A percentile compares a stretch with the other conserved stretches of the same genome.
Evolutionary conservation across 2,888 invertebrate species (phyloP).

Genomic region (Drosophila rubida): DNA sequence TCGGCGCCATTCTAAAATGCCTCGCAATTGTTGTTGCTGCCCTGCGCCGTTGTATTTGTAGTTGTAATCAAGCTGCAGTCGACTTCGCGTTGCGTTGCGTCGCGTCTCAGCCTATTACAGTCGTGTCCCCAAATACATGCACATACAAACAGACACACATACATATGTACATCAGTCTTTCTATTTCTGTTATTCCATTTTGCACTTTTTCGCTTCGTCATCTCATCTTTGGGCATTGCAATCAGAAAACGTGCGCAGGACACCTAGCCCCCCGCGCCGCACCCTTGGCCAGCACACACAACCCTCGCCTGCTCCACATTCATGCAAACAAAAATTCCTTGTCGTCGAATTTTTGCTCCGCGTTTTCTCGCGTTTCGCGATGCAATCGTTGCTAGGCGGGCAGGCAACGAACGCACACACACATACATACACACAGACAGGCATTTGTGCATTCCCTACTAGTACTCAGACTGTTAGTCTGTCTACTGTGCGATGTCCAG

Average conservation of each 20-base stretch:
- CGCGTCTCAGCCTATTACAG: constrained; percentile 12
- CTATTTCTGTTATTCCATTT: constrained; percentile 28
- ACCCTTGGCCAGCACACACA: constrained; percentile 8
- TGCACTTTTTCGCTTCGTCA: constrained; percentile 58
- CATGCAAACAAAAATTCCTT: constrained; percentile 46
- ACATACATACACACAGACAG: constrained; percentile 1
- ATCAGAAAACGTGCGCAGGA: constrained; percentile 50
- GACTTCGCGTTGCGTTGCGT: constrained; percentile 12
- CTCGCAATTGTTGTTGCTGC: constrained; percentile 8
- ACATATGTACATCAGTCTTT: constrained; percentile 8
- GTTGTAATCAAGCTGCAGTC: constrained; percentile 58
- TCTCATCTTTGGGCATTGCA: constrained; percentile 67
- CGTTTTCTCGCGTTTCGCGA: constrained; percentile 51
- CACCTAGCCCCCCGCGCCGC: constrained; percentile 38
- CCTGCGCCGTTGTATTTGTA: constrained; percentile 21
- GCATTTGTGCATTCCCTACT: too few relatives aligned
- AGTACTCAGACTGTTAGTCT: too few relatives aligned
- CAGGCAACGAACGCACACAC: constrained; percentile 28
- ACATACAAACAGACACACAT: too few relatives aligned
- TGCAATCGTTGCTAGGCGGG: constrained; percentile 57
- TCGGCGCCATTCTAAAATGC: constrained; percentile 41
- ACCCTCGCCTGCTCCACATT: constrained; percentile 23
- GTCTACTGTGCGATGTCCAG: too few relatives aligned
- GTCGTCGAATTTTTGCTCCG: constrained; percentile 44
- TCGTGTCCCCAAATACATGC: constrained; percentile 12